Percentiles rank a stretch among this genome's conserved stretches.
Conservation (phyloP, 2,888 invertebrate genomes). For the Prosopocoilus inquinatus region DNA sequence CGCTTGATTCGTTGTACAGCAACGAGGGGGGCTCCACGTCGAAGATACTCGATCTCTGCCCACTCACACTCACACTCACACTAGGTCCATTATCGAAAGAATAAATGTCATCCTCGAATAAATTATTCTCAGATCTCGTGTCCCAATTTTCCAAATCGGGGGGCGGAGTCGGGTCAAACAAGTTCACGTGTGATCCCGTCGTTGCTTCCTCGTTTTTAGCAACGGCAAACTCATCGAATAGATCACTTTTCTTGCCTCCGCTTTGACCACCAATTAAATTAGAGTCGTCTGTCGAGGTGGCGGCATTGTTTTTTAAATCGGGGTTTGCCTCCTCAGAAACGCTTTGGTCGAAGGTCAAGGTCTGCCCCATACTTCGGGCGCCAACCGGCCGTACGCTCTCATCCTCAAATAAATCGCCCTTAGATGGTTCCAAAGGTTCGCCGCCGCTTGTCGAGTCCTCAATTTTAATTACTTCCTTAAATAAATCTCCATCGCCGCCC, state of each 20-base stretch:
- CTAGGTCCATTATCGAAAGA: constrained; percentile 23
- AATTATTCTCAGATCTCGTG: constrained; percentile 37
- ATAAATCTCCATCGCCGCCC: not conserved
- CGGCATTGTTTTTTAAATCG: too few relatives aligned
- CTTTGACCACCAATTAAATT: too few relatives aligned
- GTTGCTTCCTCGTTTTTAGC: too few relatives aligned
- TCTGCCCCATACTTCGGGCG: too few relatives aligned
- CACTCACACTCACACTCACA: constrained; percentile 15
- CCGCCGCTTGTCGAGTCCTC: not conserved
- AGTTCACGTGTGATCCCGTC: constrained; percentile 11
- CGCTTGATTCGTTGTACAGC: constrained; percentile 35
- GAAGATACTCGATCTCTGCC: constrained; percentile 33
- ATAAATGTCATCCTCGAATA: constrained; percentile 28
- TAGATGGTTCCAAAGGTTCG: not conserved
- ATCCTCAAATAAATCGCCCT: not conserved
- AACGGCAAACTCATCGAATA: not conserved
- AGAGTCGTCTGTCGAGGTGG: too few relatives aligned
- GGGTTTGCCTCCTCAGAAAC: too few relatives aligned
- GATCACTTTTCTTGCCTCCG: not conserved
- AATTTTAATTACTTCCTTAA: not conserved
- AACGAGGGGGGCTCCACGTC: constrained; percentile 42
- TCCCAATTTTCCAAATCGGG: constrained; percentile 39
- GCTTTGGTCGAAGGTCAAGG: too few relatives aligned
- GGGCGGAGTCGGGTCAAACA: constrained; percentile 31
- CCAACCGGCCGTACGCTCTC: too few relatives aligned